Conservation (phyloP, 2,888 invertebrate species). For the Agapostemon virescens region DNA sequence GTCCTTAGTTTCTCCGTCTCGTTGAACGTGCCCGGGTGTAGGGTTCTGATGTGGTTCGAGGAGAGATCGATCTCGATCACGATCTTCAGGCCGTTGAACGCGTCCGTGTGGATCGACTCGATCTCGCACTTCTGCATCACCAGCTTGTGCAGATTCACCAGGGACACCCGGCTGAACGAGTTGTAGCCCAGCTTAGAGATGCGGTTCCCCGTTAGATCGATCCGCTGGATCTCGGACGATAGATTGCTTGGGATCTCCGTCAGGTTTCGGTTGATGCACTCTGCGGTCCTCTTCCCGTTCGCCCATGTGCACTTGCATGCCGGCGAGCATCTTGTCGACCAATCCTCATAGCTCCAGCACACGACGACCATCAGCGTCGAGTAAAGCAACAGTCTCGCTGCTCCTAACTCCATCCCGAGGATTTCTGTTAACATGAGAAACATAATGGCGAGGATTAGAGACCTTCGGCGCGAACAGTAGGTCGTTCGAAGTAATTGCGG, state of each 20-base stretch:
- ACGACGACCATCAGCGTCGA: constrained; percentile 74
- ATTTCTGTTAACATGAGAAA: constrained; percentile 65
- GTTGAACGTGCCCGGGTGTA: constrained; percentile 87
- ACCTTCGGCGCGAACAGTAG: neutral
- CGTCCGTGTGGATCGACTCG: constrained; percentile 86
- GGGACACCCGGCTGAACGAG: constrained; percentile 86
- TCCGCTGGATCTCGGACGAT: constrained; percentile 84
- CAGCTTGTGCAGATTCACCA: constrained; percentile 91
- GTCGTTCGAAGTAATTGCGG: neutral
- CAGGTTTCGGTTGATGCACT: constrained; percentile 87
- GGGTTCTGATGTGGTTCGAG: constrained; percentile 85
- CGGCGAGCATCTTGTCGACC: constrained; percentile 83
- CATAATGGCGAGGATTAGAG: constrained; percentile 43
- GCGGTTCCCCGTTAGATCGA: constrained; percentile 87
- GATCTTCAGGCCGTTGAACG: constrained; percentile 88
- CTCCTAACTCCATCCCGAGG: constrained; percentile 70
- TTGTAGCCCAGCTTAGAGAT: constrained; percentile 85
- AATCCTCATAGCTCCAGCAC: constrained; percentile 80
- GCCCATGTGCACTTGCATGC: constrained; percentile 92
- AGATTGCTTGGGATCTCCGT: constrained; percentile 87
- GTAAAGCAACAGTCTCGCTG: constrained; percentile 63
- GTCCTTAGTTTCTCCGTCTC: constrained; percentile 87
- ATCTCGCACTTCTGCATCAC: constrained; percentile 88
- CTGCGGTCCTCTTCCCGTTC: constrained; percentile 91
- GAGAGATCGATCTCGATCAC: constrained; percentile 92